Evolutionary conservation across 2,113 vertebrate genomes (phyloP).

Genomic region (Oreochromis tanganicae): DNA sequence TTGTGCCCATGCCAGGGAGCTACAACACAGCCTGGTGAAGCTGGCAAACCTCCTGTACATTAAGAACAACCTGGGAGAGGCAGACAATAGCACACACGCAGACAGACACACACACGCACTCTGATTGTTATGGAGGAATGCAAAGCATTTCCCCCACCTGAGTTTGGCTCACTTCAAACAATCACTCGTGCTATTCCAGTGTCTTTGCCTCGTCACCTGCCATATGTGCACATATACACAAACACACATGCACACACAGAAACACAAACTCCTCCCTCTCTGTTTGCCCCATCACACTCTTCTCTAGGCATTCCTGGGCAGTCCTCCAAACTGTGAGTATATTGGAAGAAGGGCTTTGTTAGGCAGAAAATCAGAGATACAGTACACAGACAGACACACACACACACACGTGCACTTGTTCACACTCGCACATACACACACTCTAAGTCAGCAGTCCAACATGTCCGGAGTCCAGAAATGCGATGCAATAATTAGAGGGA

Average conservation of each 20-base stretch:
- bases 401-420: not conserved
- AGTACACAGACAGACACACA: conserved; percentile 12
- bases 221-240: not conserved
- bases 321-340: conserved; percentile 47
- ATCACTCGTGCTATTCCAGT: conserved; percentile 14
- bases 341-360: conserved; percentile 50
- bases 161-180: conserved; percentile 26
- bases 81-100: conserved; percentile 26
- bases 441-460: conserved; percentile 45
- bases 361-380: conserved; percentile 47
- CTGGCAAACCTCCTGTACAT: conserved; percentile 38
- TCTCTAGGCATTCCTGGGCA: conserved; percentile 58
- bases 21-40: conserved; percentile 36
- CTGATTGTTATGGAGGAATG: conserved; percentile 35
- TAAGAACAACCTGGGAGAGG: conserved; percentile 52
- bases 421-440: conserved; percentile 7
- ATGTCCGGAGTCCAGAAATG: conserved; percentile 47
- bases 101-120: not conserved
- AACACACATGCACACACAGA: not conserved
- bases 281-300: conserved; percentile 25
- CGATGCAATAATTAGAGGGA: conserved; percentile 60
- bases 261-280: conserved; percentile 6
- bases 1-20: conserved; percentile 44
- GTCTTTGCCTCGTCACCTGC: conserved; percentile 44
- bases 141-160: conserved; percentile 45